Percentiles rank a stretch among this genome's conserved stretches.
Evolutionary conservation across 1,140 invertebrate species (phyloP).

Genomic region (Thrips palmi): DNA sequence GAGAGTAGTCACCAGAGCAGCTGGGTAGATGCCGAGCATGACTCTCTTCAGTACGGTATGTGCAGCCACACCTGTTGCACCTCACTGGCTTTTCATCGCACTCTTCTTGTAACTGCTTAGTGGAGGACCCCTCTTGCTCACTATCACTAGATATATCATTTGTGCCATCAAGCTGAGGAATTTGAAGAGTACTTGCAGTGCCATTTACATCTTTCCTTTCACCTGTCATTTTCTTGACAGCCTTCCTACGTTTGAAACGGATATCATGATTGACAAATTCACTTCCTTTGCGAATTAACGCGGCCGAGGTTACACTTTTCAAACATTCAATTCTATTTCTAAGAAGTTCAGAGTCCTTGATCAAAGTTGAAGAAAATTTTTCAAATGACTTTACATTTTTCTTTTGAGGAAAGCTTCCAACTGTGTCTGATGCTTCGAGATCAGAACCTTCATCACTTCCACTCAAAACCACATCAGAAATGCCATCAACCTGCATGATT

Average conservation of each 20-base stretch:
- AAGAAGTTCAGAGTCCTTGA: too few species aligned
- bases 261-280: too few species aligned
- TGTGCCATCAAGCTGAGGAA: slow-evolving; percentile 55
- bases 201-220: not conserved
- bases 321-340: too few species aligned
- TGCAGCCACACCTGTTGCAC: slow-evolving; percentile 70
- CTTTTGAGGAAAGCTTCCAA: too few species aligned
- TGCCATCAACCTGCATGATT: slow-evolving; percentile 33
- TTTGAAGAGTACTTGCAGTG: slow-evolving; percentile 22
- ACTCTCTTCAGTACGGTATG: slow-evolving; percentile 72
- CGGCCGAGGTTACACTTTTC: too few species aligned
- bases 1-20: slow-evolving; percentile 42
- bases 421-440: too few species aligned
- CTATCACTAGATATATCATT: slow-evolving; percentile 35
- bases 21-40: slow-evolving; percentile 62
- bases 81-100: slow-evolving; percentile 50
- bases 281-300: too few species aligned
- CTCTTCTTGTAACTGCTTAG: slow-evolving; percentile 3
- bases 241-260: slow-evolving; percentile 10
- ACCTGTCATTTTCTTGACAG: slow-evolving; percentile 12
- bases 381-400: too few species aligned
- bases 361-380: too few species aligned
- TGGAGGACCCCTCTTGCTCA: slow-evolving; percentile 25
- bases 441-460: slow-evolving; percentile 11
- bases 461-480: slow-evolving; percentile 32